Evolutionary conservation across 92 coral and sea anemone species (phyloP).

Genomic region (Siderastrea siderea): DNA sequence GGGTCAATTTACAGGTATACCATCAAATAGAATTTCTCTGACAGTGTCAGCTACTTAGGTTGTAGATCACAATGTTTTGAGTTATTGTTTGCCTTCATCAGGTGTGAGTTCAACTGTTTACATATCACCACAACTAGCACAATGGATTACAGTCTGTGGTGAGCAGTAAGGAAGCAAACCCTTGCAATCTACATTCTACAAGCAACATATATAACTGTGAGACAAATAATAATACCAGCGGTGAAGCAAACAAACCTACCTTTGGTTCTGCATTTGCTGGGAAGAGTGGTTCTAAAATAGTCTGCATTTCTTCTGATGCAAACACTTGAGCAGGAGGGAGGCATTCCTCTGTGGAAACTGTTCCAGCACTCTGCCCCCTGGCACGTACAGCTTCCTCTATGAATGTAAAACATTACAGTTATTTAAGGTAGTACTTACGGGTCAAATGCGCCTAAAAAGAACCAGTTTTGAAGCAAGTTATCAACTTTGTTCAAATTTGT

Average conservation of each 20-base stretch:
- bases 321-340: slow-evolving; percentile 91
- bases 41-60: too few relatives aligned
- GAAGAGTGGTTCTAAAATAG: slow-evolving; percentile 87
- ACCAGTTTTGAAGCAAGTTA: too few relatives aligned
- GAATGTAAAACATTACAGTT: not conserved
- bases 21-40: too few relatives aligned
- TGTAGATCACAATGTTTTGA: too few relatives aligned
- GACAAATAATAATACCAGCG: not conserved
- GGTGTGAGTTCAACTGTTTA: too few relatives aligned
- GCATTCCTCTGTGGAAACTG: slow-evolving; percentile 96
- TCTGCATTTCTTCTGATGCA: slow-evolving; percentile 79
- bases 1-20: too few relatives aligned
- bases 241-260: slow-evolving; percentile 45
- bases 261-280: slow-evolving; percentile 90
- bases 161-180: not conserved
- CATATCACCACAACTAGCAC: too few relatives aligned
- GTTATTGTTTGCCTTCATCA: too few relatives aligned
- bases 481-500: too few relatives aligned
- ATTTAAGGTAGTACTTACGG: too few relatives aligned
- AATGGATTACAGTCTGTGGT: too few relatives aligned
- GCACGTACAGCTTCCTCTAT: slow-evolving; percentile 86
- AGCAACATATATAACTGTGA: not conserved
- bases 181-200: not conserved
- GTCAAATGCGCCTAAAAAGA: too few relatives aligned
- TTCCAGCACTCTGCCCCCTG: slow-evolving; percentile 79